A percentile compares a stretch with the other conserved stretches of the same genome.
Evolutionary conservation across 2,113 vertebrate species (phyloP).

Genomic region (Anguilla rostrata): DNA sequence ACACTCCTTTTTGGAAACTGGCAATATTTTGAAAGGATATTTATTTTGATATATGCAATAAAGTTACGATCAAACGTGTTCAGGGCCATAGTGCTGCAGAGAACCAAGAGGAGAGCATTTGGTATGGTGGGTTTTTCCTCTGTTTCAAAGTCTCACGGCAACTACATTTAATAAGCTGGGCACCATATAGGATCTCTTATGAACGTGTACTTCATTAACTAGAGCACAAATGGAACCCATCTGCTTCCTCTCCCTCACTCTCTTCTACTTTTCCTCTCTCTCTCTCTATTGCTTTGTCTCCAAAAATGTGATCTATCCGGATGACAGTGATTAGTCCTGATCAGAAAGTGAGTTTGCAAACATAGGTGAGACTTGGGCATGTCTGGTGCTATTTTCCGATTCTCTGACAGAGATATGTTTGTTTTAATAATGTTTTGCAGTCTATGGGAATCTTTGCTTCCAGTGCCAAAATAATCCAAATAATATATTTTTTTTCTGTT

Average conservation of each 20-base stretch:
- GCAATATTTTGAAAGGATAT: neutral
- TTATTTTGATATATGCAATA: neutral
- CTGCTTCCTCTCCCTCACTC: neutral
- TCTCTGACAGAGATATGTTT: neutral
- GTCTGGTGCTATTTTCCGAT: neutral
- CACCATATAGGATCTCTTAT: neutral
- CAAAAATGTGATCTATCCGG: neutral
- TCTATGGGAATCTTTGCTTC: neutral
- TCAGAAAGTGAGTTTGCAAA: neutral
- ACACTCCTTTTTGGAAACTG: neutral
- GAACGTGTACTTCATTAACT: neutral
- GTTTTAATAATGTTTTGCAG: constrained; percentile 8
- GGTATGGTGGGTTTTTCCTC: neutral
- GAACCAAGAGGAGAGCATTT: neutral
- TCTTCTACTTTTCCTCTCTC: neutral
- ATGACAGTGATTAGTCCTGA: neutral
- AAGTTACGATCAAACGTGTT: neutral
- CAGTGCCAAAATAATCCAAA: neutral
- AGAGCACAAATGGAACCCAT: neutral
- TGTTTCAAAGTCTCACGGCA: neutral
- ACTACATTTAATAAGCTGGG: neutral
- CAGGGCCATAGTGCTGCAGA: neutral
- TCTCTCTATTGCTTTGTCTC: neutral
- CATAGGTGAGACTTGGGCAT: neutral
- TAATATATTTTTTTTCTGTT: neutral